phyloP scores from a whole-genome alignment of 2,113 vertebrate genomes.

The Antigone vipio region DNA sequence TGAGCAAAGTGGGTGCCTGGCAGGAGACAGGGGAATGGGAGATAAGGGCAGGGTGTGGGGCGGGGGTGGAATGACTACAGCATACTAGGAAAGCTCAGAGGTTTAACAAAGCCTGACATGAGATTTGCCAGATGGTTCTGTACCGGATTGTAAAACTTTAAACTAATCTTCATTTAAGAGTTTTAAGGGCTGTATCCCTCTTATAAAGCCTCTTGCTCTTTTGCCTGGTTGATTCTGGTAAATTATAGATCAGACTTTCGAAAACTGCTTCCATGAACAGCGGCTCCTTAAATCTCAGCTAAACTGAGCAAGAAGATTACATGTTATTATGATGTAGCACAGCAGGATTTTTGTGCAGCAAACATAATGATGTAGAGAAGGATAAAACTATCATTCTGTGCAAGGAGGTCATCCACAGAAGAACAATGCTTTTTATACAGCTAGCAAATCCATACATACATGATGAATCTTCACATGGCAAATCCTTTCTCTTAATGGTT shows the following conservation, averaged over 20 bases:
- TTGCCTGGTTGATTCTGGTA: slow-evolving; percentile 75
- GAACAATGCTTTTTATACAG: slow-evolving; percentile 63
- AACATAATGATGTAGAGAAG: slow-evolving; percentile 76
- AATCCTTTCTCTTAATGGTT: slow-evolving; percentile 44
- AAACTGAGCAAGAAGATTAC: slow-evolving; percentile 82
- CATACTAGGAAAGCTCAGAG: slow-evolving; percentile 31
- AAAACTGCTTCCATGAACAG: slow-evolving; percentile 74
- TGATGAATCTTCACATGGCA: background rate
- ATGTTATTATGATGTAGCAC: slow-evolving; percentile 78
- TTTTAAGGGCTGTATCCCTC: slow-evolving; percentile 77
- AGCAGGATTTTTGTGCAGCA: slow-evolving; percentile 70
- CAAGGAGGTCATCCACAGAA: slow-evolving; percentile 70
- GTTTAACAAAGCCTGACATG: slow-evolving; percentile 70
- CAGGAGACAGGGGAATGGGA: background rate
- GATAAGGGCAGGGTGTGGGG: background rate
- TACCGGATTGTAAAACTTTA: slow-evolving; percentile 76
- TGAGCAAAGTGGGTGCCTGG: background rate
- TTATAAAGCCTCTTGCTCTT: slow-evolving; percentile 76
- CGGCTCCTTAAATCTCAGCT: slow-evolving; percentile 76
- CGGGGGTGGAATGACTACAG: background rate
- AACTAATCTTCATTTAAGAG: slow-evolving; percentile 80
- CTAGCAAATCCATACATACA: slow-evolving; percentile 14
- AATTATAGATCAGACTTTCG: slow-evolving; percentile 78
- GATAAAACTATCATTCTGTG: slow-evolving; percentile 71
- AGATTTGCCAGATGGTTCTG: slow-evolving; percentile 76